phyloP scores from a whole-genome alignment of 2,113 vertebrate genomes.

The Tympanuchus pallidicinctus region DNA sequence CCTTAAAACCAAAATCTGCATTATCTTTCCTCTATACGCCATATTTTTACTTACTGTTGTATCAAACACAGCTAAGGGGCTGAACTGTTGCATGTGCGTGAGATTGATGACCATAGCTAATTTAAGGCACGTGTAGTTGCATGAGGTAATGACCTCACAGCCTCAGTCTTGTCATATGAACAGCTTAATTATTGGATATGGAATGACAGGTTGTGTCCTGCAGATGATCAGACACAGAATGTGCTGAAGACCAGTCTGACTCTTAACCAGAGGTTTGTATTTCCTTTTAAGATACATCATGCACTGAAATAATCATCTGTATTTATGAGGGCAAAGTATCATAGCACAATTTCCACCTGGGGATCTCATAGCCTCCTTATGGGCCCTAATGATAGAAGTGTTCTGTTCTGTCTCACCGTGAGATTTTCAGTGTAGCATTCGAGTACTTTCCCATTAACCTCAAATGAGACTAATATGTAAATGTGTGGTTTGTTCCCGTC shows the following conservation, averaged over 20 bases:
- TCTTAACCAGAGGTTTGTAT: constrained; percentile 52
- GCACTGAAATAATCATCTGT: constrained; percentile 21
- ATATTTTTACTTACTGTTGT: neutral
- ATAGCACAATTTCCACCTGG: constrained; percentile 20
- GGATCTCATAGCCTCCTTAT: neutral
- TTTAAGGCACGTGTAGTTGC: constrained; percentile 42
- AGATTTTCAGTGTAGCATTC: neutral
- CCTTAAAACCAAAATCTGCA: neutral
- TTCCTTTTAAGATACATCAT: constrained; percentile 50
- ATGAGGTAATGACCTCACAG: constrained; percentile 26
- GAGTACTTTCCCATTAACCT: constrained; percentile 50
- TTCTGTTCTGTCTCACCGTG: constrained; percentile 1
- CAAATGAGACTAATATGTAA: neutral
- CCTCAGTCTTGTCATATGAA: constrained; percentile 44
- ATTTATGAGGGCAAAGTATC: constrained; percentile 22
- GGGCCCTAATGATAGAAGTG: neutral
- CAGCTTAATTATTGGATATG: constrained; percentile 60
- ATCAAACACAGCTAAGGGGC: neutral
- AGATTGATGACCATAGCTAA: constrained; percentile 37
- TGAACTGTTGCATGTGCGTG: neutral
- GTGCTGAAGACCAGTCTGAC: constrained; percentile 53
- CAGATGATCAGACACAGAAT: constrained; percentile 38
- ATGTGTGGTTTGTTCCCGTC: neutral
- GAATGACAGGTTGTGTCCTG: constrained; percentile 48
- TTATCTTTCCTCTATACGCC: neutral